Conservation (phyloP, 2,797 vertebrate genomes). For the Mormyrops boulengeri region DNA sequence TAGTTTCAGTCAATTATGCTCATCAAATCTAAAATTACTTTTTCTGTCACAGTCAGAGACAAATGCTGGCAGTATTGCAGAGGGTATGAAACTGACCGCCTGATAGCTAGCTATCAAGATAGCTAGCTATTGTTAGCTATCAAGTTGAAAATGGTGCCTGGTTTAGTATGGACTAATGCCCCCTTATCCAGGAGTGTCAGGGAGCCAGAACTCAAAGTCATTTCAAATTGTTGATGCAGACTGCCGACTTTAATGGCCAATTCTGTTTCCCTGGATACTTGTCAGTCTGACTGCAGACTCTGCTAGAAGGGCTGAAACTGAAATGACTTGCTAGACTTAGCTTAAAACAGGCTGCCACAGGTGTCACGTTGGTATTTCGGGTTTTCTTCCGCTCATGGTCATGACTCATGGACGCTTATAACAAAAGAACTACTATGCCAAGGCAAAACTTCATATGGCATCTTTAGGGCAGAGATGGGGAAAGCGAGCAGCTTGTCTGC, state of each 20-base stretch:
- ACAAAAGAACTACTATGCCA: background rate
- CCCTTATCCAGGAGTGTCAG: background rate
- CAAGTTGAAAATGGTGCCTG: background rate
- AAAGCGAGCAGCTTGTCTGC: background rate
- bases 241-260: background rate
- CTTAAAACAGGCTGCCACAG: background rate
- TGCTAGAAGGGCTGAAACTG: background rate
- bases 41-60: background rate
- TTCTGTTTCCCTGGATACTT: background rate
- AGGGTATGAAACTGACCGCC: background rate
- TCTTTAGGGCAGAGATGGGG: background rate
- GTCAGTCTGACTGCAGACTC: background rate
- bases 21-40: background rate
- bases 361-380: background rate
- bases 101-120: background rate
- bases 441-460: background rate
- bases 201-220: background rate
- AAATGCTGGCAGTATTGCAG: background rate
- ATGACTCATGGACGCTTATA: background rate
- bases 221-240: constrained; percentile 11
- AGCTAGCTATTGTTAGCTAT: background rate
- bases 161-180: background rate
- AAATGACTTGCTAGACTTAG: background rate
- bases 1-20: background rate
- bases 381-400: background rate